Base-by-base conservation (phyloP, 1,140 invertebrate species). In the Aphidius gifuensis region DNA sequence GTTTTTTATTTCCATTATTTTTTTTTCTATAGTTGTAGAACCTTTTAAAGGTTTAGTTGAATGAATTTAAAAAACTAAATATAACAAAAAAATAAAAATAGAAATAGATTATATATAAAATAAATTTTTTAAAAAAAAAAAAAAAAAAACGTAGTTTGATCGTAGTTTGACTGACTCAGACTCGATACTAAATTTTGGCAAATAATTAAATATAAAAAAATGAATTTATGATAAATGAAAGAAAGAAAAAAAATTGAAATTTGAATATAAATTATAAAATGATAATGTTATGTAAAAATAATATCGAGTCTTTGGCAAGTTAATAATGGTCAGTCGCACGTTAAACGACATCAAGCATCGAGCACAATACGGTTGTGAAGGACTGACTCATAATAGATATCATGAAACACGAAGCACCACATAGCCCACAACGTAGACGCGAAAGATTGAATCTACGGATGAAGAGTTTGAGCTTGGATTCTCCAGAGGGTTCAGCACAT, bases 381-480 rank as follows among this genome's bases (percentile, higher is more conserved):
- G 66, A 60, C 66, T 67, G 66, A 67, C 62, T 67, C 66, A 67
- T 67, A 67, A 67, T 67, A 70, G 69, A 68, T 75, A 68, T 69
- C 68, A 73, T 72, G 69, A 68, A 72, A 71, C 68, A 75, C 77
- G 75, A 88, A 97, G 95, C 94, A 69, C 94, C 94, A 63, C 94
- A 97, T 83, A 97, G 94, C 80, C 95, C 95, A 69, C 78, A 81
- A 73, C 78, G 78, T 70, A 88, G 94, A 76, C 88, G 94, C 62
- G 93, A 96, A 85, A 93, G 96, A 83, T 85, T 98, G 80, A 97
- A 96, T 83, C 87, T 97, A 78, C 87, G 96, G 71, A 97, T 97
- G 95, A 98, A 98, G 86, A 96, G 93, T 77, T 88, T 98, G 69
- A 97, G 94, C 47, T 80, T 98, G 85, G 96, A 98, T 79, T 96